phyloP scores from a whole-genome alignment of 2,888 invertebrate species.

The Agrotis ipsilon region DNA sequence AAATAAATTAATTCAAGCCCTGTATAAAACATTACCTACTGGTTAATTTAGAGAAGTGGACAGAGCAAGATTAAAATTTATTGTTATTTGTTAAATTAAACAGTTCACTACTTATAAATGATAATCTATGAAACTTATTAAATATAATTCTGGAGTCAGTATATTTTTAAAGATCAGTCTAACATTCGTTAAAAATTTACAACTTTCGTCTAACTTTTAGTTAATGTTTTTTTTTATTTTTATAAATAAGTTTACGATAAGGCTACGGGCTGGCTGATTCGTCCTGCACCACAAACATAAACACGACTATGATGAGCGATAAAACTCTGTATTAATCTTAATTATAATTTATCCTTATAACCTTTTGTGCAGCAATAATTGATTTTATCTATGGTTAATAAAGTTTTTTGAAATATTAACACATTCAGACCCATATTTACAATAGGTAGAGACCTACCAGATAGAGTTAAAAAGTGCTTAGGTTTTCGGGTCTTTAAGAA shows the following conservation, averaged over 20 bases:
- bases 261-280: constrained; percentile 76
- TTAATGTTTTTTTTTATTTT: constrained; percentile 77
- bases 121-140: constrained; percentile 83
- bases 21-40: constrained; percentile 83
- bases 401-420: constrained; percentile 26
- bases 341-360: constrained; percentile 34
- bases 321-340: constrained; percentile 45
- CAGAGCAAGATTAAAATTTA: constrained; percentile 80
- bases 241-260: constrained; percentile 72
- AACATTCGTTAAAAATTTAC: constrained; percentile 90
- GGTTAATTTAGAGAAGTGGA: constrained; percentile 81
- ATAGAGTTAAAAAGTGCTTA: constrained; percentile 33
- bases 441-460: constrained; percentile 17
- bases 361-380: constrained; percentile 59
- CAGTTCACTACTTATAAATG: constrained; percentile 73
- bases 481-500: constrained; percentile 29
- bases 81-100: constrained; percentile 71
- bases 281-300: constrained; percentile 64
- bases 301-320: constrained; percentile 41
- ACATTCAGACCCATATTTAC: constrained; percentile 48
- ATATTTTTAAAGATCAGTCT: constrained; percentile 90
- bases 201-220: constrained; percentile 69
- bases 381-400: constrained; percentile 35
- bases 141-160: constrained; percentile 79
- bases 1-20: constrained; percentile 77